Evolutionary conservation across 2,888 invertebrate species (phyloP).

Genomic region (Dolomedes plantarius): DNA sequence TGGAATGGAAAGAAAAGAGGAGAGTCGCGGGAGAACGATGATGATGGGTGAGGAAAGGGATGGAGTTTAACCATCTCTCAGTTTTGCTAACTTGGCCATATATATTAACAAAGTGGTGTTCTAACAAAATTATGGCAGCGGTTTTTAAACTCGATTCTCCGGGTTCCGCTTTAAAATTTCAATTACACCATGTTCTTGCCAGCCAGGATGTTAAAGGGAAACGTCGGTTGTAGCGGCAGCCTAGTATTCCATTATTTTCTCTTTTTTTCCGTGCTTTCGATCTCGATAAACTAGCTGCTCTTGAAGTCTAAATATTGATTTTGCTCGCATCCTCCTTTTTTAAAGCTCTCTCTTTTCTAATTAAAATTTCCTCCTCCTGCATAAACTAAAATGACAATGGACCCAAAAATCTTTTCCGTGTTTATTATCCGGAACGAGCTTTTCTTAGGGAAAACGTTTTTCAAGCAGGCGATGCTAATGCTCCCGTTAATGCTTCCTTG

Average conservation of each 20-base stretch:
- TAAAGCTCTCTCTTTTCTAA: constrained; percentile 65
- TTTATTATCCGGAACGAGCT: constrained; percentile 63
- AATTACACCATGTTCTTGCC: neutral
- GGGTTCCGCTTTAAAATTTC: neutral
- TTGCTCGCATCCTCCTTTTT: constrained; percentile 47
- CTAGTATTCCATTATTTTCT: constrained; percentile 19
- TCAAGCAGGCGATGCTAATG: constrained; percentile 29
- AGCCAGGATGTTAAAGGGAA: neutral
- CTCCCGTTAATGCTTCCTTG: constrained; percentile 35
- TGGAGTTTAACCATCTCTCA: neutral
- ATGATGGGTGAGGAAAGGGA: too few species aligned
- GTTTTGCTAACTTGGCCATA: neutral
- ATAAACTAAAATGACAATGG: constrained; percentile 63
- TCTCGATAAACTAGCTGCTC: constrained; percentile 45
- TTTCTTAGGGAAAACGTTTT: constrained; percentile 16
- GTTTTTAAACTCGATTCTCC: neutral
- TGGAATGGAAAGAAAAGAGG: too few species aligned
- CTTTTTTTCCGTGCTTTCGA: constrained; percentile 36
- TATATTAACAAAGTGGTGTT: neutral
- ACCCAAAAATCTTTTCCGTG: constrained; percentile 56
- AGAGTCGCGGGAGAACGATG: neutral
- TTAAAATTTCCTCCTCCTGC: constrained; percentile 64
- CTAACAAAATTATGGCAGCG: neutral
- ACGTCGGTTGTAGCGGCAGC: neutral
- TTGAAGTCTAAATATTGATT: constrained; percentile 66